These are phyloP conservation scores for Phaethon lepturus DNA, from an alignment of 2,113 vertebrate genomes.

Conservation along the genomic window DNA sequence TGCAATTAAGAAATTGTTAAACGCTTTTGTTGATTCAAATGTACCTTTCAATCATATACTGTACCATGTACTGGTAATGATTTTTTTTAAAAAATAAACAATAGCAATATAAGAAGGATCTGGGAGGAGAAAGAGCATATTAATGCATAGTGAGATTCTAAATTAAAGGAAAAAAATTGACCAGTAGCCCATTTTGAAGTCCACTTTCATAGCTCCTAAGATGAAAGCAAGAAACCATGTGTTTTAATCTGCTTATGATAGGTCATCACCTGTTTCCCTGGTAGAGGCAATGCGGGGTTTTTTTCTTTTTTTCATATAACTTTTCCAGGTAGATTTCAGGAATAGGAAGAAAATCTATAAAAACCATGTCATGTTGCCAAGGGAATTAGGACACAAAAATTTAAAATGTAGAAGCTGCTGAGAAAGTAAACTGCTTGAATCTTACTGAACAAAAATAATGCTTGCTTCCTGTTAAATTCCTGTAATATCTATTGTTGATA, in stretches of 20 bases:
- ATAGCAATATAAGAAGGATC: background rate
- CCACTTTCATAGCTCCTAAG: background rate
- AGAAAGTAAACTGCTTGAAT: background rate
- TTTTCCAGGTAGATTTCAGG: slow-evolving; percentile 1
- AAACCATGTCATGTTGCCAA: background rate
- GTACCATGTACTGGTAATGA: background rate
- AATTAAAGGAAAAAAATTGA: background rate
- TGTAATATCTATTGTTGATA: background rate
- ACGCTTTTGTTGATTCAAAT: background rate
- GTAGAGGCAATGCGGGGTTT: background rate
- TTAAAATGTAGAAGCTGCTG: background rate
- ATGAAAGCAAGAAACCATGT: rapidly evolving
- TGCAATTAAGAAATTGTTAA: background rate
- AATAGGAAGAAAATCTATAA: background rate
- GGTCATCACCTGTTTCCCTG: background rate
- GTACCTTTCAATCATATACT: background rate
- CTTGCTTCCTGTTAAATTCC: background rate
- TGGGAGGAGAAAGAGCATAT: background rate
- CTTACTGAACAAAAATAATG: background rate
- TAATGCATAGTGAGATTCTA: background rate
- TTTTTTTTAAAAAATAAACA: background rate
- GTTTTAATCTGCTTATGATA: background rate
- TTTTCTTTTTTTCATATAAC: background rate
- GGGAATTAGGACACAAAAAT: background rate
- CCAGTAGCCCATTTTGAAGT: background rate